Evolutionary conservation across 2,797 vertebrate species (phyloP).

Genomic region (Hippoglossus hippoglossus): DNA sequence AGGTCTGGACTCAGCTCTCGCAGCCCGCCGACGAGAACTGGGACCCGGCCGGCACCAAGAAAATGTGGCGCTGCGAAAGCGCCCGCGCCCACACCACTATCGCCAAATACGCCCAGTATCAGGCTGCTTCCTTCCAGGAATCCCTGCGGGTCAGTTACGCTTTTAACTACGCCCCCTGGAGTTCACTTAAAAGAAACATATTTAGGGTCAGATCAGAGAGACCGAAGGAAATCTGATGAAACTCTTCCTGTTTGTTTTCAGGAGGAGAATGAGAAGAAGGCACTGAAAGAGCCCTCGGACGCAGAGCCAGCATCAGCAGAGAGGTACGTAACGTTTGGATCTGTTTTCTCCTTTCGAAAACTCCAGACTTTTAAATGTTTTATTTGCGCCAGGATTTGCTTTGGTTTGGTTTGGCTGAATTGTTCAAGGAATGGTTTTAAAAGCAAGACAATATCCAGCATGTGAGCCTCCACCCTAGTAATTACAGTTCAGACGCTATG

Average conservation of each 20-base stretch:
- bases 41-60: slow-evolving; percentile 94
- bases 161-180: not conserved
- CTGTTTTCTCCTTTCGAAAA: not conserved
- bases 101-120: slow-evolving; percentile 98
- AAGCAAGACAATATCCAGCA: not conserved
- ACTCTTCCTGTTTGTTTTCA: slow-evolving; percentile 62
- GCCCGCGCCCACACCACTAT: slow-evolving; percentile 96
- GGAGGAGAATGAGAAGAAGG: slow-evolving; percentile 99
- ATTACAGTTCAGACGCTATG: slow-evolving; percentile 15
- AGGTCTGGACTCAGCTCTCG: slow-evolving; percentile 96
- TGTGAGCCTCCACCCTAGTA: slow-evolving; percentile 5
- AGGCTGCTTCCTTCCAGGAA: slow-evolving; percentile 98
- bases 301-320: slow-evolving; percentile 94
- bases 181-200: not conserved
- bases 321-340: slow-evolving; percentile 81
- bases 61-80: slow-evolving; percentile 98
- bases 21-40: slow-evolving; percentile 99
- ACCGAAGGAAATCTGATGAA: not conserved
- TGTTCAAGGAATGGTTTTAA: not conserved
- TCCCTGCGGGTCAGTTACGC: slow-evolving; percentile 90
- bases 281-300: slow-evolving; percentile 93
- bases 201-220: not conserved
- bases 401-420: slow-evolving; percentile 11
- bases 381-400: not conserved
- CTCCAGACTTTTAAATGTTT: not conserved